phyloP scores from a whole-genome alignment of 2,113 vertebrate genomes.

The Alouatta palliata region DNA sequence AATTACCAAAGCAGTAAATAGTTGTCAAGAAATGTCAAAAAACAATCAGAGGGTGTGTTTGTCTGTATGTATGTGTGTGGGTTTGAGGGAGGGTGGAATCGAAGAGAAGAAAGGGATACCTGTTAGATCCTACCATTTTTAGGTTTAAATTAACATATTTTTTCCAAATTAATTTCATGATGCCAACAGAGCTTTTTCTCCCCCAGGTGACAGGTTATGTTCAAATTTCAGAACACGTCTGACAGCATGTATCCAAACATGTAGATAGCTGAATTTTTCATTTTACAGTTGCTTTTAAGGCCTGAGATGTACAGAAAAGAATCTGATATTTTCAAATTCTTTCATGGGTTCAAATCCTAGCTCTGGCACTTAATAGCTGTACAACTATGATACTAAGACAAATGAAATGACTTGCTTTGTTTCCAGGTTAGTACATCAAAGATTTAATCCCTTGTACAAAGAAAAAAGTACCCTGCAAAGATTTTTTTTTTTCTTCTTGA shows the following conservation, averaged over 20 bases:
- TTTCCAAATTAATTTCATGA: slow-evolving; percentile 47
- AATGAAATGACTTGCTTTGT: background rate
- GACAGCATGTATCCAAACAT: background rate
- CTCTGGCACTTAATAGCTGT: background rate
- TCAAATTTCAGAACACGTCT: slow-evolving; percentile 6
- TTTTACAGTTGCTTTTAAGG: slow-evolving; percentile 17
- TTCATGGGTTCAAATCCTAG: background rate
- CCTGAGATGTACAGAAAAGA: background rate
- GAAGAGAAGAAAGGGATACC: background rate
- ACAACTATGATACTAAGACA: background rate
- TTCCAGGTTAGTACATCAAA: background rate
- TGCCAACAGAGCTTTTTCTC: background rate
- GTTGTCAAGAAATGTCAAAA: slow-evolving; percentile 12
- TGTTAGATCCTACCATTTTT: background rate
- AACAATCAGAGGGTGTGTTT: background rate
- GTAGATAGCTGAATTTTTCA: background rate
- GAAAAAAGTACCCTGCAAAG: background rate
- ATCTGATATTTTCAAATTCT: too few species aligned
- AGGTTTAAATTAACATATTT: slow-evolving; percentile 44
- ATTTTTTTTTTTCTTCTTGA: background rate
- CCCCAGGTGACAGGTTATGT: background rate
- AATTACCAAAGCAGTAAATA: background rate
- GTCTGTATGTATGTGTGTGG: background rate
- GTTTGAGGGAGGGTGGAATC: background rate
- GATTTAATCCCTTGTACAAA: background rate